A percentile compares a stretch with the other conserved stretches of the same genome.
Conservation (phyloP, 2,888 invertebrate genomes). For the Chymomyza procnemis region DNA sequence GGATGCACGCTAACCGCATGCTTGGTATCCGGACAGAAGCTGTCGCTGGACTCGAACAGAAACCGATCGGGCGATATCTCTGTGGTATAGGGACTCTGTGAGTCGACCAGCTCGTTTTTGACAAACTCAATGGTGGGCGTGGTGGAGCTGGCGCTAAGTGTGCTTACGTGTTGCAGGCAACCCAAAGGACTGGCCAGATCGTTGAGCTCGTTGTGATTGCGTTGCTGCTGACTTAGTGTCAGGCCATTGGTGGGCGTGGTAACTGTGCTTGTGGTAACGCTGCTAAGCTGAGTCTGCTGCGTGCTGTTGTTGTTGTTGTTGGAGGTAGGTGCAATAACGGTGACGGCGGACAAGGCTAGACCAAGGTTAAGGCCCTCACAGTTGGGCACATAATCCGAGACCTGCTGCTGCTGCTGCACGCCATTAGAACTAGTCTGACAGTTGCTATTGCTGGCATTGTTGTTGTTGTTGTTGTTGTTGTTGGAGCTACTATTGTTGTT, state of each 20-base stretch:
- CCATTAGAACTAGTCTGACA: background rate
- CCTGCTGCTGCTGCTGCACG: conserved; percentile 13
- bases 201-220: conserved; percentile 24
- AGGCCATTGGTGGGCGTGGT: conserved; percentile 2
- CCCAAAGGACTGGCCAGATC: conserved; percentile 42
- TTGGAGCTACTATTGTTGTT: conserved; percentile 43
- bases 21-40: conserved; percentile 74
- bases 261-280: background rate
- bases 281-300: background rate
- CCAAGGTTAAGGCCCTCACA: conserved; percentile 52
- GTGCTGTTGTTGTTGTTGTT: conserved; percentile 7
- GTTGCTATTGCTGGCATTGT: conserved; percentile 2
- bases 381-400: conserved; percentile 61
- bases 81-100: conserved; percentile 78
- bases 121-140: conserved; percentile 77
- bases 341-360: conserved; percentile 26
- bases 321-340: conserved; percentile 36
- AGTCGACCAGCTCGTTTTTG: conserved; percentile 77
- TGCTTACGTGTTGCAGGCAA: conserved; percentile 11
- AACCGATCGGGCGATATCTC: conserved; percentile 78
- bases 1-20: conserved; percentile 75
- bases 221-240: conserved; percentile 23
- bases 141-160: conserved; percentile 27
- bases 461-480: conserved; percentile 44
- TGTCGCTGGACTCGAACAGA: conserved; percentile 76